Conservation (phyloP, 2,113 vertebrate genomes). For the Chionis minor region DNA sequence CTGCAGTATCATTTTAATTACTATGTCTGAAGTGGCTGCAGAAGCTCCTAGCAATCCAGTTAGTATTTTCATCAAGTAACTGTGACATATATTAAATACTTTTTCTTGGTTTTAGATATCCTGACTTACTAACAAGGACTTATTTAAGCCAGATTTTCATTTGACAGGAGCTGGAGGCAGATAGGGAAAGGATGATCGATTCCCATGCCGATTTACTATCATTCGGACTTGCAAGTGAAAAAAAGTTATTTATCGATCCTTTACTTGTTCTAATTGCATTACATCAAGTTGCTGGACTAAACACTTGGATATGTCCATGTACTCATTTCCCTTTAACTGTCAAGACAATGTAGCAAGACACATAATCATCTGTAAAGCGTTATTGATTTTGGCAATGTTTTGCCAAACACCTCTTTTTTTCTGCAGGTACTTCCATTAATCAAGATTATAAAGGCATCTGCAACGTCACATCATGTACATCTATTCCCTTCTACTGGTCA, state of each 20-base stretch:
- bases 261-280: background rate
- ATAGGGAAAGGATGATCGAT: fast-evolving
- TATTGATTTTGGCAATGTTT: background rate
- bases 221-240: background rate
- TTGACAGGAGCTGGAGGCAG: background rate
- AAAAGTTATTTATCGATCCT: background rate
- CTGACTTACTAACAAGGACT: background rate
- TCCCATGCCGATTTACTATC: background rate
- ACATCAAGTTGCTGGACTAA: background rate
- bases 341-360: background rate
- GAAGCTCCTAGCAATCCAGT: background rate
- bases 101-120: background rate
- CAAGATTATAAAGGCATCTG: background rate
- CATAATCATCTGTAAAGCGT: background rate
- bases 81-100: background rate
- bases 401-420: background rate
- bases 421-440: background rate
- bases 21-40: background rate
- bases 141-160: background rate
- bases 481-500: background rate
- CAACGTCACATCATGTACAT: background rate
- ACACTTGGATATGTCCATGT: background rate
- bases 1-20: background rate
- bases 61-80: background rate
- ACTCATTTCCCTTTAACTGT: background rate